These are phyloP conservation scores for Stigmatopora nigra DNA, from an alignment of 2,113 vertebrate genomes.

Conservation along the genomic window DNA sequence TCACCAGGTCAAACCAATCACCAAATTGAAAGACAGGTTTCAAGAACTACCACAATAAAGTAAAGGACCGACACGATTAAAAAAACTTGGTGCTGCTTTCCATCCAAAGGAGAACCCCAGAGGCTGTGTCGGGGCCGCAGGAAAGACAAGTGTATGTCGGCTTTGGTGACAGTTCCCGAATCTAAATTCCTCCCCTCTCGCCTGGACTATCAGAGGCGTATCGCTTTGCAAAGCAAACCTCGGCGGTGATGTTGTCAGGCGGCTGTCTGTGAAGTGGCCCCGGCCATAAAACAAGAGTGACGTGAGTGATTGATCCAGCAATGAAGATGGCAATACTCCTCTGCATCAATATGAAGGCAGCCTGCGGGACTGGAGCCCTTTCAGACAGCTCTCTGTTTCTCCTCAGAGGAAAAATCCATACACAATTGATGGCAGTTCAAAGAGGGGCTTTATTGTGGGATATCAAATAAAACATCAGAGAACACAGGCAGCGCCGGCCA, in stretches of 20 bases:
- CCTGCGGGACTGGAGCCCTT: constrained; percentile 69
- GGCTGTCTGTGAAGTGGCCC: constrained; percentile 67
- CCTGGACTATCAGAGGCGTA: constrained; percentile 64
- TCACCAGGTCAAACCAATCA: not conserved
- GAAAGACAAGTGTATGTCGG: constrained; percentile 26
- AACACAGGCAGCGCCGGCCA: constrained; percentile 55
- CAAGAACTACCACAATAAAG: not conserved
- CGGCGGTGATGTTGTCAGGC: constrained; percentile 66
- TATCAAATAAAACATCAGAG: constrained; percentile 74
- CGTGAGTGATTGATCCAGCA: constrained; percentile 71
- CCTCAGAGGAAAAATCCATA: constrained; percentile 73
- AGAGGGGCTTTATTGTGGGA: constrained; percentile 72
- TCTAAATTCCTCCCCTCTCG: constrained; percentile 55
- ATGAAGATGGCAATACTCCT: constrained; percentile 73
- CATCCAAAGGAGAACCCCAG: constrained; percentile 24
- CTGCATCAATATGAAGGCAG: constrained; percentile 71
- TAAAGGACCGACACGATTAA: constrained; percentile 20
- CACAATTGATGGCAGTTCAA: constrained; percentile 73
- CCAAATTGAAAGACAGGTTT: not conserved
- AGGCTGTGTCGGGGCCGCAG: constrained; percentile 33
- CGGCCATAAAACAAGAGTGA: constrained; percentile 70
- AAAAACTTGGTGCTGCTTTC: constrained; percentile 56
- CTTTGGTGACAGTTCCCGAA: constrained; percentile 50
- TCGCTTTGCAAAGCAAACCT: constrained; percentile 69
- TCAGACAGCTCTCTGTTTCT: constrained; percentile 72